Percentiles rank a stretch among this genome's conserved stretches.
phyloP scores from a whole-genome alignment of 2,797 vertebrate genomes.

The Zalophus californianus region DNA sequence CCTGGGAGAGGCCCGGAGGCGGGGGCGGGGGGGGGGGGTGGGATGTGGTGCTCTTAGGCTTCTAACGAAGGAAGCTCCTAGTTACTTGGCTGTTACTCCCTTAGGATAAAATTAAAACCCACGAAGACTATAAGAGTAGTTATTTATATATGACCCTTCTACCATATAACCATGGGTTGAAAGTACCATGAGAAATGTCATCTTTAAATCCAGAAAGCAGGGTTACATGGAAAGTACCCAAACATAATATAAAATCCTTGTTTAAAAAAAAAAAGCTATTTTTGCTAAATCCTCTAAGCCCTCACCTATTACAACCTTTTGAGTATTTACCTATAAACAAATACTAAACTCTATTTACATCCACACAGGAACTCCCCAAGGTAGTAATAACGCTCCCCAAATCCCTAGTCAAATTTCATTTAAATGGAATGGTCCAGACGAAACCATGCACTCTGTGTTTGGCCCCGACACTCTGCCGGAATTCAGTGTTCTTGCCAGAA shows the following conservation, averaged over 20 bases:
- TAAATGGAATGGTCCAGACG: background rate
- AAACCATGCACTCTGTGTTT: conserved; percentile 16
- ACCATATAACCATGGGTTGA: background rate
- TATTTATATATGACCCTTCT: background rate
- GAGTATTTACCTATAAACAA: conserved; percentile 74
- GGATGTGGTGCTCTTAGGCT: background rate
- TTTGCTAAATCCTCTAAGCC: background rate
- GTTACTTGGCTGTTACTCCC: background rate
- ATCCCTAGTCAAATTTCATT: conserved; percentile 66
- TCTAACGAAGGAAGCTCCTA: background rate
- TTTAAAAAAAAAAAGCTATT: background rate
- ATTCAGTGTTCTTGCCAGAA: conserved; percentile 5
- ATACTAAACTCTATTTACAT: conserved; percentile 49
- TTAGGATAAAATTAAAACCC: conserved; percentile 23
- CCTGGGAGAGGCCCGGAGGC: accelerated
- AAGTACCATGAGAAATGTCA: background rate
- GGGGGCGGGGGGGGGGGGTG: background rate
- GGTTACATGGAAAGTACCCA: background rate
- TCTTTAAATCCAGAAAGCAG: conserved; percentile 22
- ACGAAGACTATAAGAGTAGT: background rate
- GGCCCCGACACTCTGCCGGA: background rate
- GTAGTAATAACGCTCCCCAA: background rate
- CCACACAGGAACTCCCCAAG: conserved; percentile 64
- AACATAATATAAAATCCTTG: background rate
- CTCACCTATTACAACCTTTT: conserved; percentile 34